phyloP scores from a whole-genome alignment of 1,140 invertebrate genomes.

The Ips typographus region DNA sequence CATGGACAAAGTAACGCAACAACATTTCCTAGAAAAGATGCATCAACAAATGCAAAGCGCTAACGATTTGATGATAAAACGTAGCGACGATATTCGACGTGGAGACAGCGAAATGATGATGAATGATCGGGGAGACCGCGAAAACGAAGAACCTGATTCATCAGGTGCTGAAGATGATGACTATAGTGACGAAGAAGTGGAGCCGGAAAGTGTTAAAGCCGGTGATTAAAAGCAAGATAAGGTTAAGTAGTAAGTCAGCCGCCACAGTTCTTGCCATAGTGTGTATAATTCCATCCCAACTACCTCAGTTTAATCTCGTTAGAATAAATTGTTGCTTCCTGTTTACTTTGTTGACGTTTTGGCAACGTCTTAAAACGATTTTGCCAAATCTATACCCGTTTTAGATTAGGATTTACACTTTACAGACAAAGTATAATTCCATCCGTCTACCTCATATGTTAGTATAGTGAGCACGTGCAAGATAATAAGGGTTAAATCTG shows the following conservation, averaged over 20 bases:
- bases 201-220: constrained; percentile 49
- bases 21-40: constrained; percentile 63
- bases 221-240: constrained; percentile 43
- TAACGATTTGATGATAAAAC: constrained; percentile 50
- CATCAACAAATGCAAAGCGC: constrained; percentile 56
- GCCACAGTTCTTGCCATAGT: constrained; percentile 39
- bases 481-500: constrained; percentile 46
- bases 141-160: constrained; percentile 47
- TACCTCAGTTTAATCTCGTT: constrained; percentile 47
- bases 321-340: constrained; percentile 11
- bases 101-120: constrained; percentile 45
- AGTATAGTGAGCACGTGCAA: constrained; percentile 38
- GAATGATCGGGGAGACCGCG: constrained; percentile 43
- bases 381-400: neutral
- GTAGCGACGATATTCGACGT: constrained; percentile 46
- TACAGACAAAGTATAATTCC: constrained; percentile 41
- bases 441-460: constrained; percentile 53
- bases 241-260: constrained; percentile 27
- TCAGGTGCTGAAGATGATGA: constrained; percentile 50
- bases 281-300: constrained; percentile 52
- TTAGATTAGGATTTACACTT: constrained; percentile 4
- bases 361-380: constrained; percentile 3
- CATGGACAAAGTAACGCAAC: constrained; percentile 61
- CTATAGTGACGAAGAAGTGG: constrained; percentile 51
- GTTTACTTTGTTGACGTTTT: constrained; percentile 8